phyloP scores from a whole-genome alignment of 2,113 vertebrate genomes.

The Nothoprocta perdicaria region DNA sequence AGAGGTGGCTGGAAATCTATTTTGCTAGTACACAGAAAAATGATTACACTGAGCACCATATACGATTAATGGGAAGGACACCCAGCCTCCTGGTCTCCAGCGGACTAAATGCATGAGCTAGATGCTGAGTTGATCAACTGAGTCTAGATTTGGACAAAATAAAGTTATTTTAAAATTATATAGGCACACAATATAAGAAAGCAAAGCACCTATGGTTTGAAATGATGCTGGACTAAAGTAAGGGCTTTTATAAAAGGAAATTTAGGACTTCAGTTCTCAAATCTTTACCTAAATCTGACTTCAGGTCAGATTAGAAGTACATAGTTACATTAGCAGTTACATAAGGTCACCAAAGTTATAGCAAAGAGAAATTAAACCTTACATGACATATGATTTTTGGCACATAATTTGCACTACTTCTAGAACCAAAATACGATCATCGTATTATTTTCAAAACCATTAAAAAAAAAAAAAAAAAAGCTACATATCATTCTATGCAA shows the following conservation, averaged over 20 bases:
- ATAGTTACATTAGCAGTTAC: neutral
- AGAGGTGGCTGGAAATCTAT: neutral
- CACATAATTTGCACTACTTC: neutral
- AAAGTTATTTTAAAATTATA: neutral
- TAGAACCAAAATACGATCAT: neutral
- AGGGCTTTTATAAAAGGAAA: neutral
- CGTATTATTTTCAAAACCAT: neutral
- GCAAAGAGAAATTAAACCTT: neutral
- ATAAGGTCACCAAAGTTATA: neutral
- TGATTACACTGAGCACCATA: rapidly evolving
- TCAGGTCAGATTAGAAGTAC: neutral
- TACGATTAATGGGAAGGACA: neutral
- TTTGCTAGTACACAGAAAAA: neutral
- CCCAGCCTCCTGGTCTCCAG: neutral
- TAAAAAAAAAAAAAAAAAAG: neutral
- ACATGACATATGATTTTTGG: neutral
- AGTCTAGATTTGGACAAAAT: neutral
- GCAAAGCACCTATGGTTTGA: neutral
- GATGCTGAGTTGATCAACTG: neutral
- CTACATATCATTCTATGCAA: neutral
- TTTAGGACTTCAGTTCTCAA: neutral
- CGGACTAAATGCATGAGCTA: neutral
- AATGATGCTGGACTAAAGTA: neutral
- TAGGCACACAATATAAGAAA: neutral
- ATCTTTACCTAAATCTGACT: neutral